Conservation (phyloP, 2,113 vertebrate species). For the Mesembrinibis cayennensis region DNA sequence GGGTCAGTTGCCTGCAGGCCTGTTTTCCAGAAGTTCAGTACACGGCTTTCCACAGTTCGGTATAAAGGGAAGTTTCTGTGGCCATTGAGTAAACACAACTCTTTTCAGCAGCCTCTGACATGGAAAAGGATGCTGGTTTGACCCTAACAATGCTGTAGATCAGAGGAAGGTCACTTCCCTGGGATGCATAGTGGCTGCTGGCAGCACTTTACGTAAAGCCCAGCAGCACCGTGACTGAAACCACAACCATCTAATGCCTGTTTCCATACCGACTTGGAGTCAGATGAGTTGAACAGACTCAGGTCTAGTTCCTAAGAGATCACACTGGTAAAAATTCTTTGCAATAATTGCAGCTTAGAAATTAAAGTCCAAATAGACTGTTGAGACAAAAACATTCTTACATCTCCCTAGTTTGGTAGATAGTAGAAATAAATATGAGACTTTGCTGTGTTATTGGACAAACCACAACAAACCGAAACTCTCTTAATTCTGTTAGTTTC, state of each 20-base stretch:
- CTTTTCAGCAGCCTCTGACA: neutral
- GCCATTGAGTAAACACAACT: neutral
- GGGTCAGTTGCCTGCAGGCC: neutral
- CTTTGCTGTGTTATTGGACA: neutral
- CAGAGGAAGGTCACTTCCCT: neutral
- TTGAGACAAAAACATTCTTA: neutral
- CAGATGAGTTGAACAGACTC: neutral
- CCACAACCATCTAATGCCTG: neutral
- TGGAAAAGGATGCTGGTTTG: neutral
- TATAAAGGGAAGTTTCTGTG: neutral
- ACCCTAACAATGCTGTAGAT: neutral
- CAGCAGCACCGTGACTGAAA: neutral
- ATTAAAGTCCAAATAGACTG: neutral
- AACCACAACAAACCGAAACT: neutral
- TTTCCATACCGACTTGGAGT: neutral
- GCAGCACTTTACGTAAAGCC: neutral
- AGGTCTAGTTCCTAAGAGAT: neutral
- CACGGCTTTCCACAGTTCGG: fast-evolving
- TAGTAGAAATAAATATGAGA: neutral
- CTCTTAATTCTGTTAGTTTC: neutral
- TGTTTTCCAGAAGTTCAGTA: neutral
- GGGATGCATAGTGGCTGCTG: neutral
- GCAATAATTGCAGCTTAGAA: neutral
- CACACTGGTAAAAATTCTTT: neutral
- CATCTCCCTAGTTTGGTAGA: neutral